Conservation (phyloP, 2,888 invertebrate species). For the Xanthorhoe designata region DNA sequence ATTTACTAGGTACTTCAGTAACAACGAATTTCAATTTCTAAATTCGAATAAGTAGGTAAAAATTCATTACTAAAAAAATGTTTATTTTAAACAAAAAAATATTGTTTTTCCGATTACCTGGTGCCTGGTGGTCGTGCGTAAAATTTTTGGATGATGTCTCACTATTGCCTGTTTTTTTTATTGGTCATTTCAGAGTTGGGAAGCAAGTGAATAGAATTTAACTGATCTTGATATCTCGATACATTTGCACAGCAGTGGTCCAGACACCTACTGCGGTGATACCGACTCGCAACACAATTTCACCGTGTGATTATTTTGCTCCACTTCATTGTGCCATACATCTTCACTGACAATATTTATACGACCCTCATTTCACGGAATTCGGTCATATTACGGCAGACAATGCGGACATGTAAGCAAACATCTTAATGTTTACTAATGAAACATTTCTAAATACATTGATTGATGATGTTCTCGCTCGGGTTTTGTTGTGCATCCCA, state of each 20-base stretch:
- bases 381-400: conserved; percentile 68
- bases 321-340: conserved; percentile 61
- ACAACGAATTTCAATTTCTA: too few relatives aligned
- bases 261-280: conserved; percentile 68
- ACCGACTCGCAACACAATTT: conserved; percentile 50
- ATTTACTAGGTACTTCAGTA: too few relatives aligned
- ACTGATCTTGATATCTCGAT: conserved; percentile 58
- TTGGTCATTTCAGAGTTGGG: conserved; percentile 50
- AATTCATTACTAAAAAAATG: too few relatives aligned
- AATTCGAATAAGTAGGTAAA: too few relatives aligned
- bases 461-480: conserved; percentile 76
- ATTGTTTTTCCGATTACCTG: conserved; percentile 6
- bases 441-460: conserved; percentile 83
- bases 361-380: conserved; percentile 78
- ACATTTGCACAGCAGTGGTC: conserved; percentile 67
- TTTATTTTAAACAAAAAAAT: too few relatives aligned
- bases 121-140: conserved; percentile 39
- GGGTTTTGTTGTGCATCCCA: conserved; percentile 75
- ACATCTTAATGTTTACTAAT: conserved; percentile 86
- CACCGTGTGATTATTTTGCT: conserved; percentile 61
- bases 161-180: conserved; percentile 51
- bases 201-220: conserved; percentile 50
- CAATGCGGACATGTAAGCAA: conserved; percentile 83
- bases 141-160: conserved; percentile 59
- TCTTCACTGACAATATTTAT: conserved; percentile 68